Conservation (phyloP, 2,888 invertebrate genomes). For the Tipula confusa region DNA sequence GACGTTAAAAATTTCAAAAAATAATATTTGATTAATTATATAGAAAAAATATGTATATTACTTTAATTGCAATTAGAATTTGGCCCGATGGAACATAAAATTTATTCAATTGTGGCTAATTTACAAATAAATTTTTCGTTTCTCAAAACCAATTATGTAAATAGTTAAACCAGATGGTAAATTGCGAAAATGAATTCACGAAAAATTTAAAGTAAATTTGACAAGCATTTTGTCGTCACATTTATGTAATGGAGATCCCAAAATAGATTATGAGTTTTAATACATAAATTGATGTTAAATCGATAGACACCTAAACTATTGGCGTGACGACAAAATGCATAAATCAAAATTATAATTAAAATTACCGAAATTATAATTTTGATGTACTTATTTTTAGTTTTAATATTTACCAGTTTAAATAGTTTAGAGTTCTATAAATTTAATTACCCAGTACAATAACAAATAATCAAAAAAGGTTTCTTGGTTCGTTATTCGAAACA, state of each 20-base stretch:
- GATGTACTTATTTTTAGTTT: background rate
- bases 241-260: background rate
- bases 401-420: background rate
- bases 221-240: background rate
- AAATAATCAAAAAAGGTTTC: background rate
- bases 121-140: background rate
- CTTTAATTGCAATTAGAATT: background rate
- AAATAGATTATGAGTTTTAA: background rate
- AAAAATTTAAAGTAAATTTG: background rate
- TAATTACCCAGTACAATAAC: background rate
- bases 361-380: background rate
- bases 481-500: background rate
- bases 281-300: background rate
- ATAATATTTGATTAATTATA: no score
- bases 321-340: background rate
- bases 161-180: no score
- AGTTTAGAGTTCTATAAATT: background rate
- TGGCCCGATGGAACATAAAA: background rate
- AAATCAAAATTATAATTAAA: background rate
- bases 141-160: background rate
- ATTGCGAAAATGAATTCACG: background rate
- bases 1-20: no score
- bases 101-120: background rate
- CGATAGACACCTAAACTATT: background rate
- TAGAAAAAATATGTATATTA: no score